Conservation (phyloP, 2,888 invertebrate species). For the Leptopterna dolabrata region DNA sequence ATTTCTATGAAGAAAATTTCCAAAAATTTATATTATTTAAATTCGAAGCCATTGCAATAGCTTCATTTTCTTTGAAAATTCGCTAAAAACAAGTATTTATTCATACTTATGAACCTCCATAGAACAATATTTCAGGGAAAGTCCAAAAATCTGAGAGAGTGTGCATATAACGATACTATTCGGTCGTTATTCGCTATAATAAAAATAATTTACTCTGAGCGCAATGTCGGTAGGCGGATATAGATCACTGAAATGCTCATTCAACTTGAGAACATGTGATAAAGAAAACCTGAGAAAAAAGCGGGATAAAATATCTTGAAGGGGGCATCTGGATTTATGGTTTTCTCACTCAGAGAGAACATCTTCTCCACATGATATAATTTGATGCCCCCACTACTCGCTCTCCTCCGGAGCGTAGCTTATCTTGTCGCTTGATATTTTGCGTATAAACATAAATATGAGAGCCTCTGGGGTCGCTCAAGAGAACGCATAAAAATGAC, state of each 20-base stretch:
- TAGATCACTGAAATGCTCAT: neutral
- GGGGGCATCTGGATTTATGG: neutral
- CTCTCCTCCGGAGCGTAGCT: neutral
- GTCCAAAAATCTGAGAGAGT: neutral
- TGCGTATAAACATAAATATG: slow-evolving; percentile 6
- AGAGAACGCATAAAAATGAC: slow-evolving; percentile 25
- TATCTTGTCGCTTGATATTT: slow-evolving; percentile 16
- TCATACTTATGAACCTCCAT: no score
- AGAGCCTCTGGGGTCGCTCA: neutral
- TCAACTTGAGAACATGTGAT: neutral
- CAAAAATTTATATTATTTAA: no score
- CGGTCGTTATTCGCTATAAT: neutral
- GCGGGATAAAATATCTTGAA: no score
- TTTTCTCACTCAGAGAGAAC: neutral
- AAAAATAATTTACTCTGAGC: neutral
- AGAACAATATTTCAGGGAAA: neutral
- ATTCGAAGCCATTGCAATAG: no score
- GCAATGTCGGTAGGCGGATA: neutral
- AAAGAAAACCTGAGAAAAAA: neutral
- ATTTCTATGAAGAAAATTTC: no score
- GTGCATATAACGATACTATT: neutral
- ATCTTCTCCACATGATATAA: neutral
- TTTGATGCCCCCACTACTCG: neutral
- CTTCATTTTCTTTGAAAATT: no score
- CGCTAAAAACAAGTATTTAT: no score